These are phyloP conservation scores for Leucoraja ocellata DNA, from an alignment of 2,797 vertebrate species.

Conservation along the genomic window DNA sequence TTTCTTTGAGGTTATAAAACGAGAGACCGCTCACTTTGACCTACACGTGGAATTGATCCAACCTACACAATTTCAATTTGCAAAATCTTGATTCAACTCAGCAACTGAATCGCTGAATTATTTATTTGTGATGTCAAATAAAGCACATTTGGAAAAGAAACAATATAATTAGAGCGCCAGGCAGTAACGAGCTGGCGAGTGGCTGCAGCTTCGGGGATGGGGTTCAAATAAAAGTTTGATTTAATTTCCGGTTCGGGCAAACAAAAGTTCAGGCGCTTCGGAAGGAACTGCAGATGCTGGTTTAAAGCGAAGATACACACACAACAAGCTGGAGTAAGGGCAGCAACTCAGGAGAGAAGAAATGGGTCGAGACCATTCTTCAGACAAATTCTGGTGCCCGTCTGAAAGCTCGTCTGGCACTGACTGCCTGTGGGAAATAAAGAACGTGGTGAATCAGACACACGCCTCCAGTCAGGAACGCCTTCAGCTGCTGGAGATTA, in stretches of 20 bases:
- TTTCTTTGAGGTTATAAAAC: background rate
- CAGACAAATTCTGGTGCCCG: too few relatives aligned
- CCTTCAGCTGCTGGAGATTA: too few relatives aligned
- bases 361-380: too few relatives aligned
- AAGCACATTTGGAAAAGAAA: slow-evolving; percentile 5
- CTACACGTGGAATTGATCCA: background rate
- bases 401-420: too few relatives aligned
- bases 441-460: too few relatives aligned
- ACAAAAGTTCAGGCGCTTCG: too few relatives aligned
- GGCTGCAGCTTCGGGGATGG: background rate
- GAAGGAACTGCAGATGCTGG: too few relatives aligned
- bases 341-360: too few relatives aligned
- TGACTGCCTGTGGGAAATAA: too few relatives aligned
- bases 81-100: background rate
- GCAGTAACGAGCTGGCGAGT: background rate
- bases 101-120: background rate
- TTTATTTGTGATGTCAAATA: background rate
- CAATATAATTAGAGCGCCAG: background rate
- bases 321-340: too few relatives aligned
- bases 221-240: background rate
- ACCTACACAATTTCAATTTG: background rate
- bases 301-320: too few relatives aligned
- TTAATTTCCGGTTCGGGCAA: background rate
- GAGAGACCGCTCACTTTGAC: background rate
- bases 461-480: too few relatives aligned